phyloP scores from a whole-genome alignment of 2,113 vertebrate species.

The Platysternon megacephalum region DNA sequence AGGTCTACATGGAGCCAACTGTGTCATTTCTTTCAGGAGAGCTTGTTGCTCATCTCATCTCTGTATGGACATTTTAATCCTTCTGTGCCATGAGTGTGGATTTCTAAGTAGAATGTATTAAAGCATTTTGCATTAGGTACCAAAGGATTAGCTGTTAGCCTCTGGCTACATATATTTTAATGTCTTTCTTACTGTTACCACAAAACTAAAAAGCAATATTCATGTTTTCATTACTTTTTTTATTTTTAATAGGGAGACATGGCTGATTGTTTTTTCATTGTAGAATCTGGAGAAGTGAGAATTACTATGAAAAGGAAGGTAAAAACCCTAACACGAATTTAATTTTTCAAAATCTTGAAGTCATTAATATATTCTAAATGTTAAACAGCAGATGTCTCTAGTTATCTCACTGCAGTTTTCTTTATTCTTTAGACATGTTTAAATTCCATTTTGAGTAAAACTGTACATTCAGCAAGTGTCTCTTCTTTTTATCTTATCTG shows the following conservation, averaged over 20 bases:
- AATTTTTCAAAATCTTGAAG: background rate
- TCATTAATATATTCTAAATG: background rate
- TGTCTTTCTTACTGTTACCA: background rate
- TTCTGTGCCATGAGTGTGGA: background rate
- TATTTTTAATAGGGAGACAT: conserved; percentile 86
- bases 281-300: conserved; percentile 97
- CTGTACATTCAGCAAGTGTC: background rate
- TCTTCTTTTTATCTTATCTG: background rate
- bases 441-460: background rate
- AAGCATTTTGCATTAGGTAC: background rate
- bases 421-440: background rate
- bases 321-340: conserved; percentile 35
- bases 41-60: background rate
- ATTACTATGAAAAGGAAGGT: conserved; percentile 98
- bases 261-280: conserved; percentile 97
- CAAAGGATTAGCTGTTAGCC: background rate
- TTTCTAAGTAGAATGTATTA: background rate
- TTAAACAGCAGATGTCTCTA: background rate
- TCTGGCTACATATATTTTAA: background rate
- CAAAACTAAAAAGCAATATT: background rate
- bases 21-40: background rate
- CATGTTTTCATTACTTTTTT: conserved; percentile 23
- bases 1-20: background rate
- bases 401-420: background rate
- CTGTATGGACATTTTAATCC: background rate